These are phyloP conservation scores for Litoditis marina DNA, from an alignment of 2,888 invertebrate species.

Conservation along the genomic window DNA sequence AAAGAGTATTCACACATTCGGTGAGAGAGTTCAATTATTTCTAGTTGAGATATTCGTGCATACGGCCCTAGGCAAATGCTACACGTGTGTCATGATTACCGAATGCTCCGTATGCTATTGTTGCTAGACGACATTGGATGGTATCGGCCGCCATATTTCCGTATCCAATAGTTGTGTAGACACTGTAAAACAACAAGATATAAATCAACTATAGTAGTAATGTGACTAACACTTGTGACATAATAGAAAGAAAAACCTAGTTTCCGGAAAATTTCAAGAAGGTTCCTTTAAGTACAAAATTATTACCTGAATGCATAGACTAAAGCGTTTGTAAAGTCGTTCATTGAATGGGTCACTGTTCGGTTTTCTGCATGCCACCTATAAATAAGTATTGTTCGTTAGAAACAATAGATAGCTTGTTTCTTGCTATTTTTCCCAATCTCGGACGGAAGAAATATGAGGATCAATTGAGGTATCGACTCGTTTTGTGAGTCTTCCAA, in stretches of 20 bases:
- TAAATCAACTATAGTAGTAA: slow-evolving; percentile 1
- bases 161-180: slow-evolving; percentile 58
- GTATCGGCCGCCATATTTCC: slow-evolving; percentile 54
- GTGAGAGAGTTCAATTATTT: too few species aligned
- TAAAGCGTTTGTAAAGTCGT: slow-evolving; percentile 50
- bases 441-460: too few species aligned
- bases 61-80: too few species aligned
- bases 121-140: slow-evolving; percentile 36
- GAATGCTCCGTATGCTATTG: slow-evolving; percentile 49
- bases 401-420: too few species aligned
- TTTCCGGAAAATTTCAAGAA: too few species aligned
- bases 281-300: background rate
- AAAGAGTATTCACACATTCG: background rate
- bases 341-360: slow-evolving; percentile 47
- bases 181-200: too few species aligned
- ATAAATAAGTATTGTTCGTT: too few species aligned
- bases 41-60: too few species aligned
- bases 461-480: too few species aligned
- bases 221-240: background rate
- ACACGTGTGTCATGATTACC: slow-evolving; percentile 37
- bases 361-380: slow-evolving; percentile 42
- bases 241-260: too few species aligned
- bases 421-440: too few species aligned
- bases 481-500: too few species aligned
- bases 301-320: slow-evolving; percentile 52